Evolutionary conservation across 2,888 invertebrate genomes (phyloP).

Genomic region (Agapostemon virescens): DNA sequence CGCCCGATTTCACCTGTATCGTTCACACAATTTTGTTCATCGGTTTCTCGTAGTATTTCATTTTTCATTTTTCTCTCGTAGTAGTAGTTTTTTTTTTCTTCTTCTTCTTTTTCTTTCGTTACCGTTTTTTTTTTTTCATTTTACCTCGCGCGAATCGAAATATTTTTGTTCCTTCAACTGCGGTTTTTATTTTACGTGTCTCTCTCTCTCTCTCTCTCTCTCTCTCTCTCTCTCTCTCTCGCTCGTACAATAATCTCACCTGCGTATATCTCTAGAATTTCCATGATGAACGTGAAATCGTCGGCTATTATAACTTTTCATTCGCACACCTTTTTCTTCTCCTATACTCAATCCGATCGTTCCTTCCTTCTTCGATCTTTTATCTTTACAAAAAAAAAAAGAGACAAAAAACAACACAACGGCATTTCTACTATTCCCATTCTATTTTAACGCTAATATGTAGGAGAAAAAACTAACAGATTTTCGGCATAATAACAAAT

Average conservation of each 20-base stretch:
- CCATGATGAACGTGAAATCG: conserved; percentile 13
- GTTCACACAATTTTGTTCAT: background rate
- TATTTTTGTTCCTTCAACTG: conserved; percentile 5
- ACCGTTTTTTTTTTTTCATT: background rate
- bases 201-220: background rate
- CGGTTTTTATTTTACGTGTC: background rate
- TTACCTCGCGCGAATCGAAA: conserved; percentile 35
- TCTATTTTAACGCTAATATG: conserved; percentile 76
- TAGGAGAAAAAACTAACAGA: conserved; percentile 79
- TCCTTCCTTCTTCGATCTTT: background rate
- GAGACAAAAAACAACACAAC: conserved; percentile 72
- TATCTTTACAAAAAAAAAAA: conserved; percentile 58
- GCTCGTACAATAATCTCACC: background rate
- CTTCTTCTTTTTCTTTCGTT: background rate
- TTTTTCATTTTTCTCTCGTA: no score
- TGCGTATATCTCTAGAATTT: background rate
- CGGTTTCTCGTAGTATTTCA: background rate
- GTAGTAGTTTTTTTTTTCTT: no score
- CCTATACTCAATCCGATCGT: conserved; percentile 12
- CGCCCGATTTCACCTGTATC: conserved; percentile 61
- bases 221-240: background rate
- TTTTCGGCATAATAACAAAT: conserved; percentile 77
- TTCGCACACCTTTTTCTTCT: no score
- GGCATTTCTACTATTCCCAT: conserved; percentile 74
- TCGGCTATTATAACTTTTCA: no score